Conservation (phyloP, 1,140 invertebrate genomes). For the Zeugodacus cucurbitae region DNA sequence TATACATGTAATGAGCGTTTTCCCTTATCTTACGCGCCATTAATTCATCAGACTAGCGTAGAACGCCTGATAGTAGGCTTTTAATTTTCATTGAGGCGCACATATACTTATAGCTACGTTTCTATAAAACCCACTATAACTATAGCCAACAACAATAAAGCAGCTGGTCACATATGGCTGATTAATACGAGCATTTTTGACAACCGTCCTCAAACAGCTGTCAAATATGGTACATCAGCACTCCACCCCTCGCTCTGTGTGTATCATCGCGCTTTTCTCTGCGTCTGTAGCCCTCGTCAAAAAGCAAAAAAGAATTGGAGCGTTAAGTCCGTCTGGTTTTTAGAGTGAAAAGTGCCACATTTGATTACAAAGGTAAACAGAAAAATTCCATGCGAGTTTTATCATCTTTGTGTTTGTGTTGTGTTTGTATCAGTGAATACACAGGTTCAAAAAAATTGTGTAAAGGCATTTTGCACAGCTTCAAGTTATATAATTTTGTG, state of each 20-base stretch:
- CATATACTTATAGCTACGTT: not conserved
- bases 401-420: not conserved
- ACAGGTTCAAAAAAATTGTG: not conserved
- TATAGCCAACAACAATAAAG: not conserved
- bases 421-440: not conserved
- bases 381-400: not conserved
- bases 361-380: not conserved
- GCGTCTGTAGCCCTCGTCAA: not conserved
- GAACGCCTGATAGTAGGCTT: not conserved
- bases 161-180: not conserved
- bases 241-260: not conserved
- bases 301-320: not conserved
- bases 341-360: not conserved
- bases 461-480: not conserved
- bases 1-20: no score
- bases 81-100: not conserved
- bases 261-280: not conserved
- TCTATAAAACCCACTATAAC: not conserved
- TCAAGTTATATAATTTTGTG: not conserved
- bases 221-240: not conserved
- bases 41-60: not conserved
- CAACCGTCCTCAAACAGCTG: not conserved
- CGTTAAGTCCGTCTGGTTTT: not conserved
- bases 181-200: not conserved
- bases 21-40: not conserved